Percentiles rank a stretch among this genome's conserved stretches.
These are phyloP conservation scores for Halictus ligatus DNA, from an alignment of 2,888 invertebrate species.

Conservation along the genomic window DNA sequence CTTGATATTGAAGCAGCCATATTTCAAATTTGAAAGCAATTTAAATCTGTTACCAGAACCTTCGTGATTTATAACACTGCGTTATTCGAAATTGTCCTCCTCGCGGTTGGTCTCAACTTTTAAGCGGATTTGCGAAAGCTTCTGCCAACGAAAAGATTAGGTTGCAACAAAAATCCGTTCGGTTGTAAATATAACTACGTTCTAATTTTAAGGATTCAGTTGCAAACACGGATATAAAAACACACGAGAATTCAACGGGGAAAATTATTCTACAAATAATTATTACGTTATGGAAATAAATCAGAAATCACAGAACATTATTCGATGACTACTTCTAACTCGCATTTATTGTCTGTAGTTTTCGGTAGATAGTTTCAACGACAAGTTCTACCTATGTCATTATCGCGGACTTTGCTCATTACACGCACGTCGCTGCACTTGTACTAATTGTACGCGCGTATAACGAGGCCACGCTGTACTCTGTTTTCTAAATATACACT, in stretches of 20 bases:
- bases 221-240: too few species aligned
- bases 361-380: not conserved
- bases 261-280: not conserved
- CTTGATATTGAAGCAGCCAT: not conserved
- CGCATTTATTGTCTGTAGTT: not conserved
- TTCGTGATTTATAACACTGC: not conserved
- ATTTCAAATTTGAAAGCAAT: slow-evolving; percentile 2
- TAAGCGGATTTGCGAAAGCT: not conserved
- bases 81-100: not conserved
- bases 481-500: slow-evolving; percentile 5
- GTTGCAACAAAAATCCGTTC: not conserved
- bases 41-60: slow-evolving; percentile 1
- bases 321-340: not conserved
- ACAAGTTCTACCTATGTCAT: not conserved
- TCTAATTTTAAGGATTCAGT: too few species aligned
- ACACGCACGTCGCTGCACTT: not conserved
- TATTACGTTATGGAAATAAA: too few species aligned
- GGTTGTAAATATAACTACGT: not conserved
- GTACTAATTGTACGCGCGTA: not conserved
- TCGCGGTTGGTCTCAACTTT: not conserved
- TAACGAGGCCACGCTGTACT: not conserved
- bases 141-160: not conserved
- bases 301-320: not conserved
- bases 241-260: too few species aligned
- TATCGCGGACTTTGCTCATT: not conserved